Evolutionary conservation across 2,797 vertebrate genomes (phyloP).

Genomic region (Potorous gilbertii): DNA sequence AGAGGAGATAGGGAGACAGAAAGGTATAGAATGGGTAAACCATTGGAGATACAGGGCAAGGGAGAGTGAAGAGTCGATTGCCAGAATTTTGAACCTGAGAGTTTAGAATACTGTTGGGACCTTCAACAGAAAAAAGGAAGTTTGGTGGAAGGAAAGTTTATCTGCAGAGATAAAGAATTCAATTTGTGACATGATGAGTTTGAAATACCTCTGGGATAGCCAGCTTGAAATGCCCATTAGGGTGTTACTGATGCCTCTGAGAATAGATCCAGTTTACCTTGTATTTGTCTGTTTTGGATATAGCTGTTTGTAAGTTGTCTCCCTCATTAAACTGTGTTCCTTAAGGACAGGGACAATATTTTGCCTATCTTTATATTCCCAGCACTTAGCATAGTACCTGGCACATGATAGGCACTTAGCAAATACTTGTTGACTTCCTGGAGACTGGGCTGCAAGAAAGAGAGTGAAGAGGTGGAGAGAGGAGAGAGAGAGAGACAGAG

Average conservation of each 20-base stretch:
- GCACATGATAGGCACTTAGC: neutral
- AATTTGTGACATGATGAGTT: neutral
- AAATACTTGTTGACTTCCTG: neutral
- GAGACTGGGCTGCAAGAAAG: neutral
- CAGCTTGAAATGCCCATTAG: neutral
- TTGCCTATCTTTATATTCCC: neutral
- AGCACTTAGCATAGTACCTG: neutral
- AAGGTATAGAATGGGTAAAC: neutral
- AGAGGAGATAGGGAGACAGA: neutral
- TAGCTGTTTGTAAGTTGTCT: neutral
- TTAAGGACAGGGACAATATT: neutral
- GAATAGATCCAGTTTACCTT: neutral
- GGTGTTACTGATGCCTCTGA: neutral
- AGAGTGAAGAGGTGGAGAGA: too few relatives aligned
- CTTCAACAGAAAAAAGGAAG: neutral
- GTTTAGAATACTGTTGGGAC: neutral
- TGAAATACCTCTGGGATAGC: neutral
- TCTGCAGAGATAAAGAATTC: neutral
- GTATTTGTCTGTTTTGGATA: neutral
- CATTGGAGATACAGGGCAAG: neutral
- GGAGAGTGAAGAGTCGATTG: neutral
- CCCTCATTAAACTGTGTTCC: neutral
- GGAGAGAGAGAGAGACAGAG: too few relatives aligned
- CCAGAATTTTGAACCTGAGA: neutral
- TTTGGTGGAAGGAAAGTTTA: neutral